Evolutionary conservation across 2,888 invertebrate species (phyloP), one percentile per base, ranked within the genome.

Genomic region (Lasioglossum morio): DNA sequence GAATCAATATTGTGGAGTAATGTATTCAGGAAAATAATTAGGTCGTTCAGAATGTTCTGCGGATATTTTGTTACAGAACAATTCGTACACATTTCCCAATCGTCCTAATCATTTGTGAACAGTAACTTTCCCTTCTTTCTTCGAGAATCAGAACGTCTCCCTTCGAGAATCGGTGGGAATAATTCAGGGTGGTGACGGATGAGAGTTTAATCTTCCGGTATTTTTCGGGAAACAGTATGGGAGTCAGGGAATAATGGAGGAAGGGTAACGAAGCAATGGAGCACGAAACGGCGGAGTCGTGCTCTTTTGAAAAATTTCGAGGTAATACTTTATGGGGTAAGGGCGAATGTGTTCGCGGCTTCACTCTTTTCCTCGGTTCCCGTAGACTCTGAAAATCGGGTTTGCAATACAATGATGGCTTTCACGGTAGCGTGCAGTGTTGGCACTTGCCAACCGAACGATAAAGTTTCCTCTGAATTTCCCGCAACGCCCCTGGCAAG

Each of bases 391-490:
- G 88, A 83, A 86, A 86, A 86, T 89, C 84, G 80, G 86, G 80
- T 86, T 88, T 87, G 72, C 83, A 46, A 85, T 85, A 88, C 85
- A 83, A 85, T 72, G 84, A 81, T 69, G 75, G 66, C 79, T 80
- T 80, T 75, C 78, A 81, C 80, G 85, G 87, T 75, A 81, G 77
- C 82, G 87, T 27, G 74, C 81, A 77, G 76, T 77, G 86, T 88
- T 86, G 84, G 77, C 84, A 87, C 84, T 88, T 82, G 82, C 84
- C 86, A 74, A 85, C 81, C 79, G 79, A 85, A 87, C 82, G 84
- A 76, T 85, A 86, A 89, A 85, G 81, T 88, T 89, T 85, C 81
- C 84, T 78, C 81, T 77, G 77, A 88, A 85, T 89, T 88, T 89
- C 81, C 86, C 78, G 79, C 79, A 87, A 69, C 79, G 82, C 74